A percentile compares a stretch with the other conserved stretches of the same genome.
phyloP scores from a whole-genome alignment of 2,113 vertebrate genomes.

The Varanus salvator region DNA sequence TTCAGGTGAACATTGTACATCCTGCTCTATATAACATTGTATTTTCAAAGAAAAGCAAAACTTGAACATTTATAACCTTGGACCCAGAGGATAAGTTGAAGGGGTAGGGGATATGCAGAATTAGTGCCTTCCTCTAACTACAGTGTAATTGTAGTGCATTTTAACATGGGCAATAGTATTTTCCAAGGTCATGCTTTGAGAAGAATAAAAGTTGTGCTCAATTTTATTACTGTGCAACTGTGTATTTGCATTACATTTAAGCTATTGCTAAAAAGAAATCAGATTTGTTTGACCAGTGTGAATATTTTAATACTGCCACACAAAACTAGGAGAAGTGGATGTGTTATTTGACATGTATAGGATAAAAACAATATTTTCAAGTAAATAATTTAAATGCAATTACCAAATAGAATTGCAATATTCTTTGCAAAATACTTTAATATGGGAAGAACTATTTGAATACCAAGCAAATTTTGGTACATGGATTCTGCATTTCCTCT shows the following conservation, averaged over 20 bases:
- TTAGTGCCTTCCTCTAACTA: not conserved
- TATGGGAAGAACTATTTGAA: not conserved
- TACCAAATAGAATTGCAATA: not conserved
- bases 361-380: not conserved
- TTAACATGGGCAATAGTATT: not conserved
- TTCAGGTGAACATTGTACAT: no score
- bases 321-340: not conserved
- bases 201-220: not conserved
- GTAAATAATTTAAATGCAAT: not conserved
- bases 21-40: no score
- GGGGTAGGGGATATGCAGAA: no score
- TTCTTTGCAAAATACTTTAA: not conserved
- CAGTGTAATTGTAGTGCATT: not conserved
- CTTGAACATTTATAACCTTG: not conserved
- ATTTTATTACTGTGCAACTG: not conserved
- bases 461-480: not conserved
- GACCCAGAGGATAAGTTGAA: no score
- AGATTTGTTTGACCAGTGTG: not conserved
- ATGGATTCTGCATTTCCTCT: not conserved
- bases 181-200: not conserved
- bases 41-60: no score
- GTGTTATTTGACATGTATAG: not conserved
- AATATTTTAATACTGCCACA: not conserved
- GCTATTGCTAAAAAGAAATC: not conserved
- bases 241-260: not conserved